These are phyloP conservation scores for Drosophila subpulchrella DNA, from an alignment of 1,140 invertebrate genomes.

Conservation along the genomic window DNA sequence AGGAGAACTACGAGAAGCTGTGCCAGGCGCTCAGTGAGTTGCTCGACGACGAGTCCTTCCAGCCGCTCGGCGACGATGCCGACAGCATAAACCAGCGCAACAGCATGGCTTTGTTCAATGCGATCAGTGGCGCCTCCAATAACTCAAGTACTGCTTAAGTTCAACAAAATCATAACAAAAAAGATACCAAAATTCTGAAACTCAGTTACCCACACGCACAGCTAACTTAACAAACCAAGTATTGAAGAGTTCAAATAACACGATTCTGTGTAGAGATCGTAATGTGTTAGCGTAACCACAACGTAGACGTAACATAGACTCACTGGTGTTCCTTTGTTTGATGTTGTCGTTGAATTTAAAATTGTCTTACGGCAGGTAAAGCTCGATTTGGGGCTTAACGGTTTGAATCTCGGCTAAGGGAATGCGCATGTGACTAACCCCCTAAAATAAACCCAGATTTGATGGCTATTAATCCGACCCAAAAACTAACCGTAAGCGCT, in stretches of 20 bases:
- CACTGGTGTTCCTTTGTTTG: constrained; percentile 70
- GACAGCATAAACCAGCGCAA: constrained; percentile 85
- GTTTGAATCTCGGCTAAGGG: constrained; percentile 43
- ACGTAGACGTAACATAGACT: constrained; percentile 39
- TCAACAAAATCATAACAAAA: constrained; percentile 26
- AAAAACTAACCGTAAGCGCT: constrained; percentile 40
- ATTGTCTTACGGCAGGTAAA: constrained; percentile 68
- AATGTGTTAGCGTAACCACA: constrained; percentile 29
- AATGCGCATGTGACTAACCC: constrained; percentile 44
- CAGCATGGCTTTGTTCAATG: constrained; percentile 89
- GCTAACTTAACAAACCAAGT: constrained; percentile 45
- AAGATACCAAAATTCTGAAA: constrained; percentile 35
- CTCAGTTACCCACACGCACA: constrained; percentile 44
- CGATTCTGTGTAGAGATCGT: constrained; percentile 21
- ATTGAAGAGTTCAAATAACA: constrained; percentile 32
- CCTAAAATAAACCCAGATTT: background rate
- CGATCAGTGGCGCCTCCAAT: constrained; percentile 88
- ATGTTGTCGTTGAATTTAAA: constrained; percentile 49
- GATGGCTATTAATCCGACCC: constrained; percentile 24
- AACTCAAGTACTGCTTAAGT: constrained; percentile 88
- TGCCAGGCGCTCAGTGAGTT: constrained; percentile 90
- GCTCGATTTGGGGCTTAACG: constrained; percentile 47
- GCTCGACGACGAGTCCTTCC: constrained; percentile 87
- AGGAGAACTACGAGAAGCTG: constrained; percentile 94
- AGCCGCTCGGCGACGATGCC: constrained; percentile 76